Evolutionary conservation across 1,140 invertebrate genomes (phyloP).

Genomic region (Anadara kagoshimensis): DNA sequence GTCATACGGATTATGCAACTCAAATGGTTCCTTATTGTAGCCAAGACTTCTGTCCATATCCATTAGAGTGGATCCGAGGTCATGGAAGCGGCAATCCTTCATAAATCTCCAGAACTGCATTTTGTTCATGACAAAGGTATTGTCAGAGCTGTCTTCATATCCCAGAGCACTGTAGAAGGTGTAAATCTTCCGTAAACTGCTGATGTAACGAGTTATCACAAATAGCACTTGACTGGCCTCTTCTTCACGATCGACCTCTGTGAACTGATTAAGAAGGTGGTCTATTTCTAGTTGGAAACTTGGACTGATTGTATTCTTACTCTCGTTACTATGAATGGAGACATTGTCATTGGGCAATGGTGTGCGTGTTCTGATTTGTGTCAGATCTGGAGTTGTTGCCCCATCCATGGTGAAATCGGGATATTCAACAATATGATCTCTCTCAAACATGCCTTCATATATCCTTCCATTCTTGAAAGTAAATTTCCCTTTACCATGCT

Average conservation of each 20-base stretch:
- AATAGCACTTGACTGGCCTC: conserved; percentile 68
- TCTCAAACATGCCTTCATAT: conserved; percentile 73
- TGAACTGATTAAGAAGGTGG: conserved; percentile 60
- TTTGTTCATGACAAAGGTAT: conserved; percentile 72
- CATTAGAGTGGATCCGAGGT: conserved; percentile 63
- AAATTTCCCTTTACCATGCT: conserved; percentile 74
- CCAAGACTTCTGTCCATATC: conserved; percentile 72
- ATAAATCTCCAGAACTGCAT: conserved; percentile 75
- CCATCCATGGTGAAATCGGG: conserved; percentile 71
- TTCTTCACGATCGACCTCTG: conserved; percentile 65
- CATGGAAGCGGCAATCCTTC: conserved; percentile 71
- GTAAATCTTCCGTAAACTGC: conserved; percentile 68
- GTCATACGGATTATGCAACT: conserved; percentile 71
- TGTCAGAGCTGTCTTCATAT: conserved; percentile 71
- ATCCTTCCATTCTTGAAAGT: conserved; percentile 73
- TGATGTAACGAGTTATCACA: conserved; percentile 70
- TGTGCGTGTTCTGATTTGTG: conserved; percentile 67
- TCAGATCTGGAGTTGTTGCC: conserved; percentile 65
- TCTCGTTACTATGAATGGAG: conserved; percentile 71
- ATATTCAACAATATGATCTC: conserved; percentile 72
- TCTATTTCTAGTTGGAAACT: conserved; percentile 72
- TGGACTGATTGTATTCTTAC: conserved; percentile 68
- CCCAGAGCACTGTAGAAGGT: conserved; percentile 71
- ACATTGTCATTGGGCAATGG: conserved; percentile 67
- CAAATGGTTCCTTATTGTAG: conserved; percentile 51